Percentiles rank a stretch among this genome's conserved stretches.
These are phyloP conservation scores for Nibea albiflora DNA, from an alignment of 2,113 vertebrate genomes.

Conservation along the genomic window DNA sequence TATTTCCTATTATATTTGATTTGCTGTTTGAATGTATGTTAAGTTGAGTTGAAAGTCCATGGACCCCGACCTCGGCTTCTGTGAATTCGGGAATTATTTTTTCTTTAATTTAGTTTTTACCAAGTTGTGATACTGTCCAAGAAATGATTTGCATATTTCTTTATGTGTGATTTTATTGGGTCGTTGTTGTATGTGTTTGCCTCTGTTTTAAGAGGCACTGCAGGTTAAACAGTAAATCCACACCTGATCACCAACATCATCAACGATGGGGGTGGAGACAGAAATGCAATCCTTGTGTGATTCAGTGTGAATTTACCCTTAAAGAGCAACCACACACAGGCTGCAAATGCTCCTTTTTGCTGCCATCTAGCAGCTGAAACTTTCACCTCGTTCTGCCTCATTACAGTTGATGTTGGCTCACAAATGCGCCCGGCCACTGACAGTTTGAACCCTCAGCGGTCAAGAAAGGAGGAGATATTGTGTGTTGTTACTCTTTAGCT, in stretches of 20 bases:
- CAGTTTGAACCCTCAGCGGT: not conserved
- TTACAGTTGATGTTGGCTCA: not conserved
- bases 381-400: not conserved
- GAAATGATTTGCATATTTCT: slow-evolving; percentile 29
- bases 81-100: not conserved
- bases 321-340: not conserved
- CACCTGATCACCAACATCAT: slow-evolving; percentile 14
- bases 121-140: slow-evolving; percentile 17
- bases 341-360: slow-evolving; percentile 4
- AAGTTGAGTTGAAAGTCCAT: not conserved
- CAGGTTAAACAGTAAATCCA: slow-evolving; percentile 36
- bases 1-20: slow-evolving; percentile 18
- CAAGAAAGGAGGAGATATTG: not conserved
- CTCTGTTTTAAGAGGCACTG: slow-evolving; percentile 79
- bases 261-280: not conserved
- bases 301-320: slow-evolving; percentile 17
- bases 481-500: slow-evolving; percentile 7
- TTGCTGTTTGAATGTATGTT: slow-evolving; percentile 31
- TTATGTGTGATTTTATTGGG: slow-evolving; percentile 36
- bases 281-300: not conserved
- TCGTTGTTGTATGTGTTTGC: slow-evolving; percentile 49
- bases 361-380: slow-evolving; percentile 49
- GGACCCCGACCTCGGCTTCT: not conserved
- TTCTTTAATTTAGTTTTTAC: slow-evolving; percentile 10
- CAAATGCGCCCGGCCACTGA: not conserved